Evolutionary conservation across 2,888 invertebrate genomes (phyloP).

Genomic region (Mythimna lalbum): DNA sequence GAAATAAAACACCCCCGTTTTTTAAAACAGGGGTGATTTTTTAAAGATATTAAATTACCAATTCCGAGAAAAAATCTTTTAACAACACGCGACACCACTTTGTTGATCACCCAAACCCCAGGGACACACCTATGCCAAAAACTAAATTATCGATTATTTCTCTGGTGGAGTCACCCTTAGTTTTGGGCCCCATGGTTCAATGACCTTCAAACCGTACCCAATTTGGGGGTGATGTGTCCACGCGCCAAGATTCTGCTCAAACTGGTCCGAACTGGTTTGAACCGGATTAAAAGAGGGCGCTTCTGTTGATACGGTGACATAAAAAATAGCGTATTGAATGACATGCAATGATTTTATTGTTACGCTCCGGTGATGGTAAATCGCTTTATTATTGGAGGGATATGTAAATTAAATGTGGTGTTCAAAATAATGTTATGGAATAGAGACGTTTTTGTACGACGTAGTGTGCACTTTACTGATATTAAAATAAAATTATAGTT

Average conservation of each 20-base stretch:
- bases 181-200: constrained; percentile 69
- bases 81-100: constrained; percentile 29
- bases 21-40: not conserved
- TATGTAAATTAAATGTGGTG: constrained; percentile 35
- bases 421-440: constrained; percentile 11
- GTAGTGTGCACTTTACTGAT: not conserved
- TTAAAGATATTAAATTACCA: constrained; percentile 11
- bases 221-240: constrained; percentile 70
- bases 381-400: constrained; percentile 36
- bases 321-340: constrained; percentile 41
- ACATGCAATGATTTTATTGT: constrained; percentile 49
- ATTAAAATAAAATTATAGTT: too few species aligned
- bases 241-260: constrained; percentile 67
- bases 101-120: constrained; percentile 32
- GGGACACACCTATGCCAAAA: constrained; percentile 51
- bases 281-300: constrained; percentile 55
- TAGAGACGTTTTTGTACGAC: not conserved
- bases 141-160: constrained; percentile 66
- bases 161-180: constrained; percentile 64
- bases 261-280: constrained; percentile 63
- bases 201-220: constrained; percentile 66
- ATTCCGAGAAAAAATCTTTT: not conserved
- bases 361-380: constrained; percentile 39
- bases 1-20: not conserved
- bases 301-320: constrained; percentile 39